These are phyloP conservation scores for Periphyllus acericola DNA, from an alignment of 2,888 invertebrate genomes.

Conservation along the genomic window DNA sequence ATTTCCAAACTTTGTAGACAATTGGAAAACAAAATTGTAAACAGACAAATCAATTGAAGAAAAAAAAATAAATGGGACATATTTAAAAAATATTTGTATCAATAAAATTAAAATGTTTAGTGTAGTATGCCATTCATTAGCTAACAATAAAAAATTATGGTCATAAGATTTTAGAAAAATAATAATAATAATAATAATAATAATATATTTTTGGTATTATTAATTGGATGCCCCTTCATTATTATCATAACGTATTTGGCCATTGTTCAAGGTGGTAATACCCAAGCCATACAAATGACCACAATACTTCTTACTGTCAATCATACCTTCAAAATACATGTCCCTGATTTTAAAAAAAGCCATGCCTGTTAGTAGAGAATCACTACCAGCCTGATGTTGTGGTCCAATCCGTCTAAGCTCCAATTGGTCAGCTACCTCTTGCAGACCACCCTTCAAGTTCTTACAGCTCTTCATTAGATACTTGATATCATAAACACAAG, in stretches of 20 bases:
- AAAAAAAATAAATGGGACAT: not conserved
- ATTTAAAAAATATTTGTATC: slow-evolving; percentile 7
- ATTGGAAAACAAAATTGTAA: slow-evolving; percentile 46
- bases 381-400: slow-evolving; percentile 98
- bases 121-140: not conserved
- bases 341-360: slow-evolving; percentile 99
- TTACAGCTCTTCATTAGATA: slow-evolving; percentile 99
- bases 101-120: slow-evolving; percentile 15
- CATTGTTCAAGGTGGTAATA: slow-evolving; percentile 60
- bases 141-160: not conserved
- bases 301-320: slow-evolving; percentile 95
- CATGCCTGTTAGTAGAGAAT: slow-evolving; percentile 96
- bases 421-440: slow-evolving; percentile 95
- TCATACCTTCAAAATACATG: slow-evolving; percentile 99
- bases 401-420: slow-evolving; percentile 93
- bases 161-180: not conserved
- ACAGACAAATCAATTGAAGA: slow-evolving; percentile 34
- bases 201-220: slow-evolving; percentile 12
- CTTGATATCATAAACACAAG: slow-evolving; percentile 98
- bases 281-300: slow-evolving; percentile 79
- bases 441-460: slow-evolving; percentile 97
- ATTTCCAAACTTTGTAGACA: slow-evolving; percentile 46
- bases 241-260: slow-evolving; percentile 59
- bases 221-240: slow-evolving; percentile 36
- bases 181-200: slow-evolving; percentile 9